Conservation (phyloP, 2,888 invertebrate genomes). For the Lasioglossum marginatum region DNA sequence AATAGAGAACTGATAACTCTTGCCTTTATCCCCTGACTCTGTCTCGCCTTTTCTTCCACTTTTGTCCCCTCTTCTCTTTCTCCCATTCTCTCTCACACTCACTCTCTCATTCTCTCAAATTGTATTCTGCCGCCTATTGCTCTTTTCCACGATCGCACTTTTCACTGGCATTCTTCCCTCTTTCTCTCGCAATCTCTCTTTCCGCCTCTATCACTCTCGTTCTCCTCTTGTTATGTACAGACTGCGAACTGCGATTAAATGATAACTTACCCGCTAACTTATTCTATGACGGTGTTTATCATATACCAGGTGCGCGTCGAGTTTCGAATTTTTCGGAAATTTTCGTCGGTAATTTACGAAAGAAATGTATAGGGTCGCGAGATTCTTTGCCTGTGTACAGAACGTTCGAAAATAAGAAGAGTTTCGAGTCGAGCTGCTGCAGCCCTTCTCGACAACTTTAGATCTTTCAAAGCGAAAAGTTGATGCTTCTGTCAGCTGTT, state of each 20-base stretch:
- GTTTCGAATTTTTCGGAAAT: neutral
- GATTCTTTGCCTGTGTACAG: neutral
- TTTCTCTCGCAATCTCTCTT: constrained; percentile 10
- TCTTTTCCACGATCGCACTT: constrained; percentile 23
- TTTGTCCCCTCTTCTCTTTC: neutral
- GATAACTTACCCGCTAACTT: constrained; percentile 68
- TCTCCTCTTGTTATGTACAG: constrained; percentile 66
- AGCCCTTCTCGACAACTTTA: neutral
- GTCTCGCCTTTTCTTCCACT: constrained; percentile 22
- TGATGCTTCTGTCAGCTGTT: neutral
- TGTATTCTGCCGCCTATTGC: neutral
- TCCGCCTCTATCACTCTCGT: constrained; percentile 7
- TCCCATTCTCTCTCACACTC: constrained; percentile 11
- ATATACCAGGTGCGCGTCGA: constrained; percentile 50
- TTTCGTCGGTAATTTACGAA: neutral
- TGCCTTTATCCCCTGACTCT: neutral
- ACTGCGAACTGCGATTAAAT: constrained; percentile 71
- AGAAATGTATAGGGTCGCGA: neutral
- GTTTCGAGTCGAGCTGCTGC: neutral
- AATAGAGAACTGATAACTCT: constrained; percentile 57
- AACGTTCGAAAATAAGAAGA: neutral
- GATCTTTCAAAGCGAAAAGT: neutral
- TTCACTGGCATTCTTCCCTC: constrained; percentile 31
- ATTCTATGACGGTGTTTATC: constrained; percentile 55
- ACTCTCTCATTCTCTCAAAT: constrained; percentile 7